These are phyloP conservation scores for Antitype chi DNA, from an alignment of 2,888 invertebrate genomes.

Conservation along the genomic window DNA sequence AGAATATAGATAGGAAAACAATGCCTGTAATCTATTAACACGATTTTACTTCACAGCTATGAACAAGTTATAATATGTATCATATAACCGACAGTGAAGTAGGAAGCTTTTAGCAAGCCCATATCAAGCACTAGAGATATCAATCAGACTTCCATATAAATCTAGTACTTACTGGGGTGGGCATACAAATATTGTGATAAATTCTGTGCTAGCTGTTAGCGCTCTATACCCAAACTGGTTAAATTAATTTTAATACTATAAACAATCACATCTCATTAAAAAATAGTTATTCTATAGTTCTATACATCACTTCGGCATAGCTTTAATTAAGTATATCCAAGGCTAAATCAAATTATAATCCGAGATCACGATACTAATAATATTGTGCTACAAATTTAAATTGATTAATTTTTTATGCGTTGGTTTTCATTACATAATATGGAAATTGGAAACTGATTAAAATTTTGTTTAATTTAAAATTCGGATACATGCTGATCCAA, in stretches of 20 bases:
- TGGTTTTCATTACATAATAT: constrained; percentile 5
- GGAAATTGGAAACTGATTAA: constrained; percentile 27
- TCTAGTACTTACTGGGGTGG: constrained; percentile 12
- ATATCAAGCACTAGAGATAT: constrained; percentile 51
- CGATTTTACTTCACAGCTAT: constrained; percentile 18
- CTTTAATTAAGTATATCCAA: constrained; percentile 41
- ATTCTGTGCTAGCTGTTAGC: constrained; percentile 10
- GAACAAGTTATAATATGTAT: constrained; percentile 23
- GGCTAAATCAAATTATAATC: constrained; percentile 38
- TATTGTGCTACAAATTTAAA: constrained; percentile 44
- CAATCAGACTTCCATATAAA: constrained; percentile 27
- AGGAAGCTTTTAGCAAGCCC: constrained; percentile 32
- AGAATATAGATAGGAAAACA: constrained; percentile 44
- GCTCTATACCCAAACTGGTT: constrained; percentile 13
- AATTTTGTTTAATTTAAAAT: constrained; percentile 18
- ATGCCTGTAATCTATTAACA: constrained; percentile 21
- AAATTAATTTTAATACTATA: constrained; percentile 56
- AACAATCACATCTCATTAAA: constrained; percentile 53
- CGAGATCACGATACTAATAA: constrained; percentile 47
- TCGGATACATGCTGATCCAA: neutral
- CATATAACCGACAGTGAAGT: neutral
- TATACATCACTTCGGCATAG: constrained; percentile 43
- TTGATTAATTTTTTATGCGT: constrained; percentile 24
- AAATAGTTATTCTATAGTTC: constrained; percentile 33
- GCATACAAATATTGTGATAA: constrained; percentile 36